Base-by-base conservation (phyloP, 1,140 invertebrate species). In the Asobara japonica region DNA sequence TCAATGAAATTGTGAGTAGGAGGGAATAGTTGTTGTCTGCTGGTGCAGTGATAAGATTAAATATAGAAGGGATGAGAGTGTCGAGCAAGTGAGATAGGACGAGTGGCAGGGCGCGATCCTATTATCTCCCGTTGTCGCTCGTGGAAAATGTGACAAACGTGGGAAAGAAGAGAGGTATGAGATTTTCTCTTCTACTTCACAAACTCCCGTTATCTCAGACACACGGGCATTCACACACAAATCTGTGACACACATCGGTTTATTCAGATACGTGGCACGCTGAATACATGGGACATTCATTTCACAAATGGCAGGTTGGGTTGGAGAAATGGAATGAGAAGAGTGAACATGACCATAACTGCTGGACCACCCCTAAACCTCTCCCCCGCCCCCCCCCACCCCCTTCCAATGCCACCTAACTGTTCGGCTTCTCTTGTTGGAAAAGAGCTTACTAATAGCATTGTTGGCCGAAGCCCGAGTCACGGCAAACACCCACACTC, bases 391-490 rank as follows among this genome's bases (percentile, higher is more conserved):
- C n/a, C n/a, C n/a, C n/a, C 36, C n/a, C 36, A 38, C 36, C n/a
- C 36, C 3, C 36, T 10, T 38, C 10, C n/a, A 13, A 8, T 38
- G 36, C n/a, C 36, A 13, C 36, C 36, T 38, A 8, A 13, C 45
- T 51, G 18, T 51, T 8, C 20, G 16, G 45, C 16, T 51, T 51
- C 45, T 20, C 20, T 16, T 65, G 18, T 13, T 65, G 4, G 5
- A 16, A 27, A 27, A 22, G 45, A 30, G 66, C 41, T 68, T 29
- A 51, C 66, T 68, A 51, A 68, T 51, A 68, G 66, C 29, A 68
- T 68, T 51, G 66, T 48, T 68, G 66, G 36, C 30, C 22, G 25
- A 51, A 29, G 20, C 13, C 16, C 38, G 8, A 51, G 31, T 68
- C 48, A 68, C 66, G 38, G 29, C n/a, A 27, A 20, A 51, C n/a